phyloP scores from a whole-genome alignment of 2,888 invertebrate genomes.

The Belgica antarctica region DNA sequence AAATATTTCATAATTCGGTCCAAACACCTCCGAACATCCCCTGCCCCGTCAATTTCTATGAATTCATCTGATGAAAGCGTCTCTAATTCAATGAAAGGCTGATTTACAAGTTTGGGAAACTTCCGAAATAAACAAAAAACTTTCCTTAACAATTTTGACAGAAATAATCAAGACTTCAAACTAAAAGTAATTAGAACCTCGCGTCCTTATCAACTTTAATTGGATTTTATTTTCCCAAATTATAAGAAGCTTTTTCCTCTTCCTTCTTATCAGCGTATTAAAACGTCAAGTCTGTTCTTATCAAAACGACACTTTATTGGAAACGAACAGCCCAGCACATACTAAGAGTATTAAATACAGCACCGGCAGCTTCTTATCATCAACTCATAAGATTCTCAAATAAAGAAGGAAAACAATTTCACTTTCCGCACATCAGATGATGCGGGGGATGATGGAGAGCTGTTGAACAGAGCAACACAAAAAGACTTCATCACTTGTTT shows the following conservation, averaged over 20 bases:
- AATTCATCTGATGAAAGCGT: too few species aligned
- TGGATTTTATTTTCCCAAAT: not conserved
- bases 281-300: not conserved
- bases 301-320: slow-evolving; percentile 8
- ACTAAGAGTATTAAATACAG: not conserved
- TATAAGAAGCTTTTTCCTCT: not conserved
- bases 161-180: not conserved
- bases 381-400: not conserved
- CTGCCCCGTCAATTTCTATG: too few species aligned
- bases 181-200: slow-evolving; percentile 2
- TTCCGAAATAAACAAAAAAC: too few species aligned
- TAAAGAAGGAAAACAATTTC: not conserved
- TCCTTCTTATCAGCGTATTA: not conserved
- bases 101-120: too few species aligned
- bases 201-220: not conserved
- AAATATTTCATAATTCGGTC: too few species aligned
- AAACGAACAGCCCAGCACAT: not conserved
- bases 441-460: slow-evolving; percentile 5
- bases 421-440: not conserved
- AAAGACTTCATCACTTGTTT: not conserved
- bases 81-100: too few species aligned
- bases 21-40: too few species aligned
- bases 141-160: too few species aligned
- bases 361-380: slow-evolving; percentile 3
- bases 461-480: too few species aligned